Conservation (phyloP, 2,113 vertebrate genomes). For the Egretta garzetta region DNA sequence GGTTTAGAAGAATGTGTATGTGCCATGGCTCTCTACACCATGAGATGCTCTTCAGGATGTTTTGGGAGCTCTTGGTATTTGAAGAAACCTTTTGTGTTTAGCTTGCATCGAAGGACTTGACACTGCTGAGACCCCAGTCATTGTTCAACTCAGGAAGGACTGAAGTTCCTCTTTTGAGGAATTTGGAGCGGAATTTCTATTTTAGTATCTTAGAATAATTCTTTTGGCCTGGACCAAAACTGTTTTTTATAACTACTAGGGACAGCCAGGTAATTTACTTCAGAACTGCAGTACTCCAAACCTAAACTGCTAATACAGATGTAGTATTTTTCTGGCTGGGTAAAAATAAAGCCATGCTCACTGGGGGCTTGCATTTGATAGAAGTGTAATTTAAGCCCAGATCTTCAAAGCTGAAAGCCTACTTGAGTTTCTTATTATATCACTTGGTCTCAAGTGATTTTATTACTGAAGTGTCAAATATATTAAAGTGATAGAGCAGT, state of each 20-base stretch:
- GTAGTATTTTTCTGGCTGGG: neutral
- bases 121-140: neutral
- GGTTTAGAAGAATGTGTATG: neutral
- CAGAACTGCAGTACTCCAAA: neutral
- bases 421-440: neutral
- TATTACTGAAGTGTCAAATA: constrained; percentile 1
- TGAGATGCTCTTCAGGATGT: neutral
- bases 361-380: neutral
- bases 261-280: neutral
- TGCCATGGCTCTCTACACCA: neutral
- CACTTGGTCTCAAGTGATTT: neutral
- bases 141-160: neutral
- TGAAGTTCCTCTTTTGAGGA: neutral
- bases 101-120: neutral
- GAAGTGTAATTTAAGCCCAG: neutral
- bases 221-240: neutral
- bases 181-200: neutral
- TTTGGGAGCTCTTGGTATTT: neutral
- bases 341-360: neutral
- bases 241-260: neutral
- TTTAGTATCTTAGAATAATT: neutral
- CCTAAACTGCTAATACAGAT: neutral
- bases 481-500: neutral
- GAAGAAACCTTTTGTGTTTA: neutral
- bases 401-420: neutral